Evolutionary conservation across 2,113 vertebrate genomes (phyloP).

Genomic region (Aphyosemion australe): DNA sequence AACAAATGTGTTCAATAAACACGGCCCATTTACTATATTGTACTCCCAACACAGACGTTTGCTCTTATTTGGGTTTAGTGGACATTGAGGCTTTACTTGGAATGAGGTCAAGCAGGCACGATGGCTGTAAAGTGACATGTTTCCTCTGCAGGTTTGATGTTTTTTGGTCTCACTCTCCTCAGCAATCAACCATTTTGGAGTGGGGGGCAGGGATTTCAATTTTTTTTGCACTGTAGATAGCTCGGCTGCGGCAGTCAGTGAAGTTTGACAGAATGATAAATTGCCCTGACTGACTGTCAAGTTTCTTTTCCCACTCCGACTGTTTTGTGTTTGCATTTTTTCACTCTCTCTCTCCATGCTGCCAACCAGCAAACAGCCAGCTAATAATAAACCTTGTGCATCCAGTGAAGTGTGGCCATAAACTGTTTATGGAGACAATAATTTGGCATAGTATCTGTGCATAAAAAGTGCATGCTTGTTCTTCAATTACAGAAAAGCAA

Average conservation of each 20-base stretch:
- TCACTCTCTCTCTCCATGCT: constrained; percentile 37
- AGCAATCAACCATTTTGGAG: constrained; percentile 43
- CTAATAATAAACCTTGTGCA: constrained; percentile 65
- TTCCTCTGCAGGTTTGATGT: constrained; percentile 47
- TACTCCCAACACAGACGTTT: not conserved
- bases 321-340: constrained; percentile 68
- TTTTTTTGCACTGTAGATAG: constrained; percentile 55
- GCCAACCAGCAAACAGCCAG: constrained; percentile 59
- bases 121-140: constrained; percentile 48
- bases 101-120: constrained; percentile 40
- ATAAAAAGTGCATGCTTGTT: constrained; percentile 42
- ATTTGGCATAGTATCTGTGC: constrained; percentile 46
- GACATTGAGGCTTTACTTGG: constrained; percentile 17
- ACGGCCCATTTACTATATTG: not conserved
- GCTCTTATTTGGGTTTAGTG: not conserved
- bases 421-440: constrained; percentile 62
- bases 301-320: constrained; percentile 58
- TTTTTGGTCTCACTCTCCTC: constrained; percentile 32
- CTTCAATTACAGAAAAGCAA: constrained; percentile 33
- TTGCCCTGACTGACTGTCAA: constrained; percentile 75
- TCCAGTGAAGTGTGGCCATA: constrained; percentile 58
- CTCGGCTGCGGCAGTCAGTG: constrained; percentile 70
- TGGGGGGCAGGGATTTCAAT: not conserved
- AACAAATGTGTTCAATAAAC: not conserved
- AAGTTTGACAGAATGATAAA: constrained; percentile 78